A percentile compares a stretch with the other conserved stretches of the same genome.
phyloP scores from a whole-genome alignment of 30 jellyfish, hydroid and myxozoan genomes.

The Rhopilema esculentum region DNA sequence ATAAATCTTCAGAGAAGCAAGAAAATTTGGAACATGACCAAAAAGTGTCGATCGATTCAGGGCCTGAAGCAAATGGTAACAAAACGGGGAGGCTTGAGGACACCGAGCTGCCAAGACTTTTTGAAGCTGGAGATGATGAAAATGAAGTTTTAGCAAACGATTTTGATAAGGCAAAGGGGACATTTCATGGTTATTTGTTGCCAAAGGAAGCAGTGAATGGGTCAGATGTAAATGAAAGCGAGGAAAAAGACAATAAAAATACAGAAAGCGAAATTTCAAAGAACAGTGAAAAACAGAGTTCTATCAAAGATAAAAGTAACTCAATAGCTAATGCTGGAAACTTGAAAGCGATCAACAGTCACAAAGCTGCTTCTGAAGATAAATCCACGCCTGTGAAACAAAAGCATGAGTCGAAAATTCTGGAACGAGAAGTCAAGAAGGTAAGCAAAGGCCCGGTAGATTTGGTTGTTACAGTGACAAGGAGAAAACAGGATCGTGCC shows the following conservation, averaged over 20 bases:
- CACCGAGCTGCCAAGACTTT: conserved; percentile 8
- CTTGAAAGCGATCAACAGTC: neutral
- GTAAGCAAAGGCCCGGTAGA: conserved; percentile 51
- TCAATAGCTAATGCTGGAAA: neutral
- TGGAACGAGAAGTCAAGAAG: conserved; percentile 18
- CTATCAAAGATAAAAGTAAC: neutral
- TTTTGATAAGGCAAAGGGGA: conserved; percentile 37
- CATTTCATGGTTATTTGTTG: conserved; percentile 21
- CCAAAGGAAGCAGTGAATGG: conserved; percentile 14
- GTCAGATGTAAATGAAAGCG: neutral
- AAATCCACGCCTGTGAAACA: neutral
- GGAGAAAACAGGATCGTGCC: neutral
- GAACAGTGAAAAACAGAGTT: neutral
- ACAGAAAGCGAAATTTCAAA: neutral
- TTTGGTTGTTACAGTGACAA: conserved; percentile 38
- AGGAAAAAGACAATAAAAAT: neutral
- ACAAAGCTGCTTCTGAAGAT: neutral
- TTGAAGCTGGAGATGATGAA: conserved; percentile 56
- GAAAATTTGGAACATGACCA: conserved; percentile 9
- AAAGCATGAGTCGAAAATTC: neutral
- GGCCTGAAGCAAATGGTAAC: neutral
- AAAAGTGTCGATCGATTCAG: neutral
- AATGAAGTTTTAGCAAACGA: conserved; percentile 64
- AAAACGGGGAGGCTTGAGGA: conserved; percentile 21
- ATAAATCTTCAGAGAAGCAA: neutral